Evolutionary conservation across 2,888 invertebrate genomes (phyloP).

Genomic region (Brenthis hecate): DNA sequence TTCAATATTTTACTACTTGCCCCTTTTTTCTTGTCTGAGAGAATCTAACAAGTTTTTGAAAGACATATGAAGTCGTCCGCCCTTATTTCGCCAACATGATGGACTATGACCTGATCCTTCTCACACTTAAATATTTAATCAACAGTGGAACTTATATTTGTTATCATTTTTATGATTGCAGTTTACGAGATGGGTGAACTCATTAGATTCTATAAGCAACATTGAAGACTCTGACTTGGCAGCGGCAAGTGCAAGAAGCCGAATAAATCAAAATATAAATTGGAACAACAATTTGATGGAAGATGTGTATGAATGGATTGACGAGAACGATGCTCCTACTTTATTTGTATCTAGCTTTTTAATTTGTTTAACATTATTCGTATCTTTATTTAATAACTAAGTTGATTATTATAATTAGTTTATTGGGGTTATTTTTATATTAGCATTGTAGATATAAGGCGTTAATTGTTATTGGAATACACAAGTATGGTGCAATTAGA

Average conservation of each 20-base stretch:
- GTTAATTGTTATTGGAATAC: not conserved
- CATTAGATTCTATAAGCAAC: conserved; percentile 50
- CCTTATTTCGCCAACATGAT: too few species aligned
- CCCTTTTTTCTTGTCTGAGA: too few species aligned
- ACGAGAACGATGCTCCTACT: conserved; percentile 64
- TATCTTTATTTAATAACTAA: conserved; percentile 54
- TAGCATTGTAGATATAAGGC: conserved; percentile 50
- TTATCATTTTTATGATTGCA: conserved; percentile 44
- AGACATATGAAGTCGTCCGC: too few species aligned
- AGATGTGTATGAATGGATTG: conserved; percentile 69
- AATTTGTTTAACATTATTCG: conserved; percentile 52
- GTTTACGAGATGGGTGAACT: conserved; percentile 59
- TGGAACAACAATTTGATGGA: conserved; percentile 53
- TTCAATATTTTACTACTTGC: too few species aligned
- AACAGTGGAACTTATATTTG: too few species aligned
- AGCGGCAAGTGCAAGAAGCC: conserved; percentile 45
- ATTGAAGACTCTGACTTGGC: conserved; percentile 52
- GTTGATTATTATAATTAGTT: conserved; percentile 22
- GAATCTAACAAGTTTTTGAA: too few species aligned
- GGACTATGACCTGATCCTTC: too few species aligned
- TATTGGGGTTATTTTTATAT: conserved; percentile 27
- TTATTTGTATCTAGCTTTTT: conserved; percentile 57
- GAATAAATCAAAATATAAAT: conserved; percentile 48
- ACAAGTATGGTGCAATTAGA: not conserved
- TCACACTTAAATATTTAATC: not conserved